These are phyloP conservation scores for Agonopterix subpropinquella DNA, from an alignment of 2,888 invertebrate genomes.

Conservation along the genomic window DNA sequence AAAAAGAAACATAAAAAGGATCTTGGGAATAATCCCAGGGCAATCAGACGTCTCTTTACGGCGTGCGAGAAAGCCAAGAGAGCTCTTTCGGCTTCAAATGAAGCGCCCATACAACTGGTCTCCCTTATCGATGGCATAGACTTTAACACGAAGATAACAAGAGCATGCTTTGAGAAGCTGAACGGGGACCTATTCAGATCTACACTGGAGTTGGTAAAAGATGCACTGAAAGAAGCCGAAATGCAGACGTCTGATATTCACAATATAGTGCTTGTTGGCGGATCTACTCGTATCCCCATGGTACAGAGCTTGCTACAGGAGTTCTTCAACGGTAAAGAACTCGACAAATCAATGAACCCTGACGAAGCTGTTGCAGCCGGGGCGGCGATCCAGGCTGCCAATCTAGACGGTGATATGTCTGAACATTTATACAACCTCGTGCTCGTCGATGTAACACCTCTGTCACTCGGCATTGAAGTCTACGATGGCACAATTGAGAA, in stretches of 20 bases:
- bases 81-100: slow-evolving; percentile 84
- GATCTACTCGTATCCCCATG: slow-evolving; percentile 94
- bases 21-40: no score
- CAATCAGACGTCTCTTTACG: slow-evolving; percentile 75
- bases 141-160: slow-evolving; percentile 89
- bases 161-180: slow-evolving; percentile 92
- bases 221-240: slow-evolving; percentile 86
- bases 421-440: slow-evolving; percentile 78
- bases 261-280: slow-evolving; percentile 91
- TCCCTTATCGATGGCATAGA: slow-evolving; percentile 83
- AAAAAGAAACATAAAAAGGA: no score
- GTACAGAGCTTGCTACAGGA: slow-evolving; percentile 84
- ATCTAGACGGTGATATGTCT: slow-evolving; percentile 63
- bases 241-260: slow-evolving; percentile 87
- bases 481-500: slow-evolving; percentile 81
- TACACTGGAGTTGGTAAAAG: slow-evolving; percentile 90
- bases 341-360: slow-evolving; percentile 83
- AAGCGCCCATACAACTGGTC: slow-evolving; percentile 91
- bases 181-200: slow-evolving; percentile 86
- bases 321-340: slow-evolving; percentile 79
- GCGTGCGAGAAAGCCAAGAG: slow-evolving; percentile 89
- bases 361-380: slow-evolving; percentile 86
- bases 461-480: slow-evolving; percentile 22
- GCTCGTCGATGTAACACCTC: slow-evolving; percentile 68
- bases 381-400: no score